phyloP scores from a whole-genome alignment of 2,888 invertebrate genomes.

The Ennomos erosarius region DNA sequence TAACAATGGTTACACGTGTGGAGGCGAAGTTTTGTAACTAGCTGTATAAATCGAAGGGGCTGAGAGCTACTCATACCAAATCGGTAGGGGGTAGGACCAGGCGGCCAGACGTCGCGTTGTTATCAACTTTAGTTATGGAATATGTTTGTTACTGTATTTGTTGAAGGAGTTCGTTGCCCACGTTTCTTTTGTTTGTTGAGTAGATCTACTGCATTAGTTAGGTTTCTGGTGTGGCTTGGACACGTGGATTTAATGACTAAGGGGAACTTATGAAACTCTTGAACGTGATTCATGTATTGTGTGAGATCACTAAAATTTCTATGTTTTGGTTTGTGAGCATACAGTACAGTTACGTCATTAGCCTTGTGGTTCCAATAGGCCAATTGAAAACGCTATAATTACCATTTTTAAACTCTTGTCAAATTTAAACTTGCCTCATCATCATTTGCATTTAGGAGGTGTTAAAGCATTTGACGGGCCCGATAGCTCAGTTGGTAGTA shows the following conservation, averaged over 20 bases:
- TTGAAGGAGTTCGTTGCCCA: constrained; percentile 10
- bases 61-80: constrained; percentile 17
- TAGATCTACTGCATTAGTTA: constrained; percentile 4
- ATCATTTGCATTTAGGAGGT: too few relatives aligned
- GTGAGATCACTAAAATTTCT: too few relatives aligned
- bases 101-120: constrained; percentile 26
- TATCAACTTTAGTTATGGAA: constrained; percentile 23
- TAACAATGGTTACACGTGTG: constrained; percentile 32
- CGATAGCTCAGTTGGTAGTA: too few relatives aligned
- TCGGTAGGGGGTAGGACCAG: constrained; percentile 19
- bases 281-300: too few relatives aligned
- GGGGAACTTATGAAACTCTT: too few relatives aligned
- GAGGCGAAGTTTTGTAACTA: constrained; percentile 22
- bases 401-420: too few relatives aligned
- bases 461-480: too few relatives aligned
- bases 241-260: background rate
- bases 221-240: constrained; percentile 3
- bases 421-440: too few relatives aligned
- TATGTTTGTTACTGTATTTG: constrained; percentile 11
- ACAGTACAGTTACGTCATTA: too few relatives aligned
- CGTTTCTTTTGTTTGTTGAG: constrained; percentile 18
- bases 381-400: too few relatives aligned
- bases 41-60: constrained; percentile 26
- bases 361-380: too few relatives aligned
- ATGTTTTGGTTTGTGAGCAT: too few relatives aligned